Base-by-base conservation (phyloP, 2,888 invertebrate genomes). In the Thera obeliscata region DNA sequence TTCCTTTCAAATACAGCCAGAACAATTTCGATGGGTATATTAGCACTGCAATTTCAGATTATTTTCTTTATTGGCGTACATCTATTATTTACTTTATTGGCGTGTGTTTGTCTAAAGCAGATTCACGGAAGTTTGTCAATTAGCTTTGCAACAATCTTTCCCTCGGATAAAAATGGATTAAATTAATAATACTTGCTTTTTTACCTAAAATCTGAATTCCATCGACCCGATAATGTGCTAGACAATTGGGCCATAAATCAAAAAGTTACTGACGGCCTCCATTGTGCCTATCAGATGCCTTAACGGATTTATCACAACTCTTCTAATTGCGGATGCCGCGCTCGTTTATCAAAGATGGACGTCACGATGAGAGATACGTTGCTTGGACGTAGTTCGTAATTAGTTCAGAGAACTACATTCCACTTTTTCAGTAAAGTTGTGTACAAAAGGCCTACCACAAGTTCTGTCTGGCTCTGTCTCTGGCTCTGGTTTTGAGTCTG, bases 211-310 rank as follows among this genome's bases (percentile, higher is more conserved):
- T 43, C 5, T 5, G 22, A 60, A 55, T 56, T 33, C 49, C 49
- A 52, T 7, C 38, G 48, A 33, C 12, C 48, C 9, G 46, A 58
- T 56, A 65, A 56, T 62, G 81, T 76, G 72, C 64, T 75, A 77
- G 81, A 81, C 79, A 77, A 70, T 65, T 59, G 36, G 67, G 71
- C 75, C 74, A 81, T 84, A 81, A 81, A 82, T 84, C 82, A 83
- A 76, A 80, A 82, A 81, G 79, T 82, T 75, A 72, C 71, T 70
- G 73, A 67, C 74, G 70, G 70, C 76, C 72, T 70, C 73, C 64
- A 75, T 74, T 74, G 71, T 73, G 63, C 71, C 56, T 52, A 48
- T 56, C 63, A 49, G 55, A 35, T 22, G 55, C 33, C 38, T 58
- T 41, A 3, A 6, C 12, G 7, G 12, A n/a, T 41, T 59, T 66